Evolutionary conservation across 2,888 invertebrate species (phyloP), one percentile per base, ranked within the genome.

Genomic region (Apotomis capreana): DNA sequence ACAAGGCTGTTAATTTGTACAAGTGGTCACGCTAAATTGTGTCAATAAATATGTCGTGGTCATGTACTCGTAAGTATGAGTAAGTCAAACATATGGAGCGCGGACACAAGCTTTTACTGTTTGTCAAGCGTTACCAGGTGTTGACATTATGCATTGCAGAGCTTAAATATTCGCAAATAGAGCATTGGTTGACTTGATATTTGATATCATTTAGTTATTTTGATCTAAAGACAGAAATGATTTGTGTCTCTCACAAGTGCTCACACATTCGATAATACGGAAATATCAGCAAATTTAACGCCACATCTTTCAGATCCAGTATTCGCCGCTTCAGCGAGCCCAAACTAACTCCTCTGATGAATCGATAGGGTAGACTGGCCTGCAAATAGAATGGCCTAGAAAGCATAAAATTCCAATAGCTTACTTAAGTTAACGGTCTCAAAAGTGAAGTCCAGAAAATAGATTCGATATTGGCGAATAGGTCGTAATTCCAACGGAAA

Each of bases 1-100:
- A 78, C 86, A 88, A 90, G 89, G 88, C 74, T 84, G 79, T 81
- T 81, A 79, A 79, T 55, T 46, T 61, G 52, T 51, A 12, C 52
- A 9, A 12, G 67, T 62, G 68, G 74, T 70, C 68, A 68, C 63
- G 70, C 44, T n/a, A 64, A 68, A 69, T 60, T 13, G 26, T 64
- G 63, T 64, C 59, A 73, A 73, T 73, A 69, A 60, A 60, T 55
- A 72, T 68, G 51, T 62, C 63, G 52, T 72, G 63, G n/a, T 51
- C 15, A 12, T 13, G 6, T 40, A 3, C 4, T 40, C 4, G 46
- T 46, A 46, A 57, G 37, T 55, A 64, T 65, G 44, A 65, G 51
- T 60, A 46, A 46, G n/a, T n/a, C 49, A 52, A 65, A 52, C 46
- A 65, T 15, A 26, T 5, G 13, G 49, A 57, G 36, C 9, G 46